Base-by-base conservation (phyloP, 2,888 invertebrate species). In the Epinotia nisella region DNA sequence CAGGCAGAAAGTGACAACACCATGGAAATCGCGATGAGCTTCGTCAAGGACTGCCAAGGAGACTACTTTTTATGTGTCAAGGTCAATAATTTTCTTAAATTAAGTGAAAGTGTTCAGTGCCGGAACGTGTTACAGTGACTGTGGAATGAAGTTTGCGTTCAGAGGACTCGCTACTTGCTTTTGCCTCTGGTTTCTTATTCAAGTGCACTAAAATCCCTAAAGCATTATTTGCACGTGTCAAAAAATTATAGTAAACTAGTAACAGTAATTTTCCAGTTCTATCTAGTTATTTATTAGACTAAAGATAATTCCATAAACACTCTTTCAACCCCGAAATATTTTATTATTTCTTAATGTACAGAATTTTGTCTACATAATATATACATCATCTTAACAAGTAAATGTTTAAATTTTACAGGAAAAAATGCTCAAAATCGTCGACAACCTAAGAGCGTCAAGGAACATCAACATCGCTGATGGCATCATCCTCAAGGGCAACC, bases 61-160 rank as follows among this genome's bases (percentile, higher is more conserved):
- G 95, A 96, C 80, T 94, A 96, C 88, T 91, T 95, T 76, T 85
- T 96, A 81, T 97, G 97, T 93, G 94, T 96, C 82, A 97, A 97
- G 95, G 96, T 96, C 83, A 93, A 92, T 91, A 88, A 82, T 85
- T 83, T 84, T 81, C 81, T 80, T 82, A 84, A 82, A 79, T 83
- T 81, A 81, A 88, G 92, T 91, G 92, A 92, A 91, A 93, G 92
- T 92, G 93, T 75, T 78, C 71, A 81, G 84, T 85, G 85, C 80
- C 75, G 79, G 73, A 78, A 78, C 79, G 84, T 84, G 84, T 76
- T 81, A 76, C 75, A 79, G 82, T 83, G 83, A 77, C 76, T 61
- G 78, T 75, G 77, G 76, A 74, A 76, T 81, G 77, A 65, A 78
- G 78, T 80, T 82, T 76, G 79, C 71, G 60, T n/a, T 53, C 19